phyloP scores from a whole-genome alignment of 1,140 invertebrate species.

The Latrodectus geometricus region DNA sequence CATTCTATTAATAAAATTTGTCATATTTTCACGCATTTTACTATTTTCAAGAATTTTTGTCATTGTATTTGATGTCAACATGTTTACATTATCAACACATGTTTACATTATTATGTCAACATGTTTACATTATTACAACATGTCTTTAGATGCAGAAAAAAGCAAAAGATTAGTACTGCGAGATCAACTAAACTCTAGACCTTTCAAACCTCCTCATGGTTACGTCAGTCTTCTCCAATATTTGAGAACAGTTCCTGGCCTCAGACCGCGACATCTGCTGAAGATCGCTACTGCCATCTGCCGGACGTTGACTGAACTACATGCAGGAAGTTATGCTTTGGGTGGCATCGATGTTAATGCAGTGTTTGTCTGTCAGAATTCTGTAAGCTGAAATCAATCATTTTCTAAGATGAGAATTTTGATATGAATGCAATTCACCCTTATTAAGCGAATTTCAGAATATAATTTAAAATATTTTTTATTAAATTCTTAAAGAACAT shows the following conservation, averaged over 20 bases:
- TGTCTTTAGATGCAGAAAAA: slow-evolving; percentile 27
- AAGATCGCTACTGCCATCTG: slow-evolving; percentile 64
- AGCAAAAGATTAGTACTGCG: slow-evolving; percentile 15
- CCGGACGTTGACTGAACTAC: slow-evolving; percentile 63
- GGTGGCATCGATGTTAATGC: slow-evolving; percentile 65
- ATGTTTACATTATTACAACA: too few relatives aligned
- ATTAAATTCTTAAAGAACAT: neutral
- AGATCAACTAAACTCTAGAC: slow-evolving; percentile 50
- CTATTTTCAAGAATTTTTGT: too few relatives aligned
- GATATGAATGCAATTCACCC: too few relatives aligned
- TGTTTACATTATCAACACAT: too few relatives aligned
- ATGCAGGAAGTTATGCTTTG: slow-evolving; percentile 63
- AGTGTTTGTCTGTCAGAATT: slow-evolving; percentile 64
- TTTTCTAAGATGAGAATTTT: neutral
- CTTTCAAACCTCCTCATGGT: slow-evolving; percentile 64
- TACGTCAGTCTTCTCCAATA: slow-evolving; percentile 64
- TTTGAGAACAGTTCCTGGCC: slow-evolving; percentile 55
- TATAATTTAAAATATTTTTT: too few relatives aligned
- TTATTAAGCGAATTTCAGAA: too few relatives aligned
- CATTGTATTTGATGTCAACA: too few relatives aligned
- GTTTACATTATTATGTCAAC: too few relatives aligned
- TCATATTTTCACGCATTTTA: too few relatives aligned
- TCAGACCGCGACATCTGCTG: slow-evolving; percentile 63
- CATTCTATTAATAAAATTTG: too few relatives aligned
- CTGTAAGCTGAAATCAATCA: slow-evolving; percentile 24